Conservation (phyloP, 2,888 invertebrate species). For the Drosophila rellima region DNA sequence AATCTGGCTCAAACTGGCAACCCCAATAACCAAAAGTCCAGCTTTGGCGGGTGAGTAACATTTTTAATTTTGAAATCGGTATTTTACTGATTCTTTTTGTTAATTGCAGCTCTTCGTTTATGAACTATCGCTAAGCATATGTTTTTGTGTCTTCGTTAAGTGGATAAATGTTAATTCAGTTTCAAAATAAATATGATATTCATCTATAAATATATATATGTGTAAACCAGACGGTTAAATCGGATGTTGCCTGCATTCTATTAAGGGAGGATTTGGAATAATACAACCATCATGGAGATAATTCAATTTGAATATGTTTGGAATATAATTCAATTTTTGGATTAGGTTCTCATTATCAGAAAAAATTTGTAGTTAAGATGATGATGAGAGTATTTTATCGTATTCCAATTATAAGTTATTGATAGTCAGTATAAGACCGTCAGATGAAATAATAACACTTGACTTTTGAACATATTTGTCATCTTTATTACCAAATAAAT, state of each 20-base stretch:
- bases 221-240: neutral
- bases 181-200: constrained; percentile 20
- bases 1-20: constrained; percentile 84
- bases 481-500: constrained; percentile 63
- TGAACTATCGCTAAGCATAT: constrained; percentile 61
- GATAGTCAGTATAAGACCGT: too few relatives aligned
- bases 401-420: too few relatives aligned
- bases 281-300: too few relatives aligned
- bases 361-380: too few relatives aligned
- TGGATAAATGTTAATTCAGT: constrained; percentile 22
- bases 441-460: neutral
- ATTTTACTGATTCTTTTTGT: neutral
- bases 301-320: too few relatives aligned
- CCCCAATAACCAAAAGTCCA: constrained; percentile 78
- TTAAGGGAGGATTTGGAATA: neutral
- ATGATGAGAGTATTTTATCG: too few relatives aligned
- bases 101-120: constrained; percentile 63
- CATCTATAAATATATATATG: neutral
- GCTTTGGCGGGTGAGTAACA: constrained; percentile 84
- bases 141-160: constrained; percentile 28
- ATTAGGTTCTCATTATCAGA: too few relatives aligned
- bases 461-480: constrained; percentile 28
- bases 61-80: neutral
- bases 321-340: too few relatives aligned
- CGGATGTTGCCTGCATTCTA: neutral